phyloP scores from a whole-genome alignment of 2,888 invertebrate genomes.

The Drosophila infuscata region DNA sequence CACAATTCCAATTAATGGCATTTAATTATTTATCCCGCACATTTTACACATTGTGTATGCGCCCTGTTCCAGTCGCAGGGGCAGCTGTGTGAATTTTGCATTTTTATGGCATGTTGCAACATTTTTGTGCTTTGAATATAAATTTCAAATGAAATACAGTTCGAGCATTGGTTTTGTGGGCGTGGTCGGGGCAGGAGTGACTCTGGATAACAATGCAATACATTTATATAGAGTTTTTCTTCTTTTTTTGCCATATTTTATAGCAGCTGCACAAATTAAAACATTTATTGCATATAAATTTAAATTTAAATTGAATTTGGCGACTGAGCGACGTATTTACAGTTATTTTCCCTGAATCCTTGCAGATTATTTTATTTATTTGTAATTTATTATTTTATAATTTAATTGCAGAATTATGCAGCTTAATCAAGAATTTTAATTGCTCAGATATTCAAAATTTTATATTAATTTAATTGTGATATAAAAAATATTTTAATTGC shows the following conservation, averaged over 20 bases:
- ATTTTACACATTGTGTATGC: conserved; percentile 67
- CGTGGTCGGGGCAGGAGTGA: background rate
- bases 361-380: background rate
- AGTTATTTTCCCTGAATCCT: background rate
- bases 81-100: conserved; percentile 74
- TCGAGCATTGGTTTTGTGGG: conserved; percentile 1
- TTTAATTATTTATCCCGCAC: conserved; percentile 77
- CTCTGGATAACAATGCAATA: conserved; percentile 29
- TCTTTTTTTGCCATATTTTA: background rate
- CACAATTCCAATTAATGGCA: conserved; percentile 78
- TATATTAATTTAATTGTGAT: background rate
- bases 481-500: background rate
- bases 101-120: conserved; percentile 64
- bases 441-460: background rate
- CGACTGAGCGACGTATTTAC: background rate
- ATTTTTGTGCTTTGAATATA: conserved; percentile 51
- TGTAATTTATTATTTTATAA: no score
- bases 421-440: background rate
- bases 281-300: background rate
- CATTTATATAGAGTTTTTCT: conserved; percentile 14
- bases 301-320: background rate
- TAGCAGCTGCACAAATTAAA: background rate
- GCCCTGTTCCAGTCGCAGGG: conserved; percentile 24
- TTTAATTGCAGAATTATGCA: background rate
- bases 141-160: conserved; percentile 34